Conservation (phyloP, 2,888 invertebrate species). For the Lysandra bellargus region DNA sequence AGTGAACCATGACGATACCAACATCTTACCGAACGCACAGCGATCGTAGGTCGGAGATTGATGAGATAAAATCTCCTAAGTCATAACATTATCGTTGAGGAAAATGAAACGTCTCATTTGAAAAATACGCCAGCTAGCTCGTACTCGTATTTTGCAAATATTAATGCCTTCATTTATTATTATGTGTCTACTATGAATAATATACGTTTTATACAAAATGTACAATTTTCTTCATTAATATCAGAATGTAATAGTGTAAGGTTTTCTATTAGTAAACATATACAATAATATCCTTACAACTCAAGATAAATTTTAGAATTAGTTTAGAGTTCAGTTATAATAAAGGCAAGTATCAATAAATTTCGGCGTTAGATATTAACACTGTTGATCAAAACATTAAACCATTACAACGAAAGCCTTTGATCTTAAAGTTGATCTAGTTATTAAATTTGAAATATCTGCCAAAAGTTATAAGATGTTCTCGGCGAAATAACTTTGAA, state of each 20-base stretch:
- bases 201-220: too few species aligned
- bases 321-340: not conserved
- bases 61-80: constrained; percentile 18
- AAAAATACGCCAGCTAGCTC: not conserved
- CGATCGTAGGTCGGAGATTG: constrained; percentile 5
- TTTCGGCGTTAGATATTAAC: not conserved
- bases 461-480: constrained; percentile 33
- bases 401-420: constrained; percentile 13
- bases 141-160: not conserved
- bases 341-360: not conserved
- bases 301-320: not conserved
- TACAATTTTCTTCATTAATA: too few species aligned
- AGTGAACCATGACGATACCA: not conserved
- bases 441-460: constrained; percentile 34
- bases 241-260: too few species aligned
- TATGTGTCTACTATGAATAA: not conserved
- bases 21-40: not conserved
- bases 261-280: too few species aligned
- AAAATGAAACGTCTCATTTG: constrained; percentile 21
- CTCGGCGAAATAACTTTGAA: constrained; percentile 36
- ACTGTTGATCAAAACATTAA: constrained; percentile 9
- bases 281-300: too few species aligned
- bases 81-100: constrained; percentile 15
- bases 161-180: not conserved
- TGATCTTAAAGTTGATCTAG: constrained; percentile 27